Conservation (phyloP, 2,797 vertebrate species). For the Serranus cabrilla region DNA sequence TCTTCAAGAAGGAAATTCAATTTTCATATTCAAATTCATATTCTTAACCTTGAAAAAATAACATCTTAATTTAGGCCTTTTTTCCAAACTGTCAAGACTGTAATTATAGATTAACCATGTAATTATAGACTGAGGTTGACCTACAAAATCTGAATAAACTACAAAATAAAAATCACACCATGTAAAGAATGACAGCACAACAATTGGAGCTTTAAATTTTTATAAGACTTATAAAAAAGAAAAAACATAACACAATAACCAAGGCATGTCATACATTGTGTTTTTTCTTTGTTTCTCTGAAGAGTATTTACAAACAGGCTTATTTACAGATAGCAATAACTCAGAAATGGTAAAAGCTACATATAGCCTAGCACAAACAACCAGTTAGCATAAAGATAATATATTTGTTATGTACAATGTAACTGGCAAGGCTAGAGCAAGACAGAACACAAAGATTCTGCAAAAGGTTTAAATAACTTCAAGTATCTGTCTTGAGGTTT, state of each 20-base stretch:
- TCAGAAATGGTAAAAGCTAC: conserved; percentile 73
- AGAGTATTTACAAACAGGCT: conserved; percentile 83
- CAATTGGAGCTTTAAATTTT: conserved; percentile 68
- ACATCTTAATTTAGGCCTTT: too few relatives aligned
- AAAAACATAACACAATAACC: conserved; percentile 79
- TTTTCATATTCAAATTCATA: too few relatives aligned
- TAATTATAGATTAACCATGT: too few relatives aligned
- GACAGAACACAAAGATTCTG: conserved; percentile 68
- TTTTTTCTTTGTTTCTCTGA: conserved; percentile 80
- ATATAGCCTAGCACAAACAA: conserved; percentile 73
- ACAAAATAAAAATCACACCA: too few relatives aligned
- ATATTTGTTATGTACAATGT: conserved; percentile 82
- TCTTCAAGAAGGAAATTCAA: too few relatives aligned
- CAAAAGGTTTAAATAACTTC: conserved; percentile 81
- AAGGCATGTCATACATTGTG: conserved; percentile 79
- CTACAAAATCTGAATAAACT: too few relatives aligned
- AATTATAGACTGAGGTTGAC: too few relatives aligned
- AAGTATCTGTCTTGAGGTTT: conserved; percentile 83
- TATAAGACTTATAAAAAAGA: conserved; percentile 83
- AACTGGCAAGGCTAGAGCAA: conserved; percentile 79
- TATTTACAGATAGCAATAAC: conserved; percentile 80
- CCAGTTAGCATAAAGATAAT: conserved; percentile 78
- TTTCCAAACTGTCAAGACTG: too few relatives aligned
- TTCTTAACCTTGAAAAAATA: too few relatives aligned
- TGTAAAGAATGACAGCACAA: conserved; percentile 50